These are phyloP conservation scores for Odocoileus hemionus DNA, from an alignment of 2,113 vertebrate genomes.

Conservation along the genomic window DNA sequence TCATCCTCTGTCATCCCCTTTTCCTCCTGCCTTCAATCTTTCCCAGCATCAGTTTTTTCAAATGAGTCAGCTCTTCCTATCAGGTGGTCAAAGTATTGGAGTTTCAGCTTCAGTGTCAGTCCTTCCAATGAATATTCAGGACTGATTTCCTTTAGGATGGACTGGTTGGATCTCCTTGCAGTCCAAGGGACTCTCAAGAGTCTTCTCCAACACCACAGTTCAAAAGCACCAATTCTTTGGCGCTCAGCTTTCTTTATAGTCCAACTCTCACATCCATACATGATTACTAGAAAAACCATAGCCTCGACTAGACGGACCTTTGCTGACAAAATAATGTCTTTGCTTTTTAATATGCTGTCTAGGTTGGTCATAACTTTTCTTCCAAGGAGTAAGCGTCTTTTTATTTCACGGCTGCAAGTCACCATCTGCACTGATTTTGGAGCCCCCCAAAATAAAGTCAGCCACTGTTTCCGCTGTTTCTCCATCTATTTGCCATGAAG, in stretches of 20 bases:
- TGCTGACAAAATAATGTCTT: neutral
- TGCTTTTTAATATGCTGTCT: neutral
- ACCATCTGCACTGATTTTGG: neutral
- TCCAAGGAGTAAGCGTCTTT: neutral
- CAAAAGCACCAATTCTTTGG: neutral
- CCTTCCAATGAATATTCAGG: neutral
- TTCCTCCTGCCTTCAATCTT: neutral
- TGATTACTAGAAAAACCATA: neutral
- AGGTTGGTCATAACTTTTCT: neutral
- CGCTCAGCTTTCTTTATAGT: neutral
- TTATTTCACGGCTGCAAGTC: neutral
- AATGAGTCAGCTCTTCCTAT: neutral
- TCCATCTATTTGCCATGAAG: neutral
- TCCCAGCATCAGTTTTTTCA: neutral
- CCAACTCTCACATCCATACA: neutral
- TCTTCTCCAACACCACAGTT: neutral
- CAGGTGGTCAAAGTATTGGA: neutral
- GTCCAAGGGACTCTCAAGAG: neutral
- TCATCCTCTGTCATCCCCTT: fast-evolving
- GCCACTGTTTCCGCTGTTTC: neutral
- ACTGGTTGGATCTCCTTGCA: neutral
- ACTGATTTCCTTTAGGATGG: neutral
- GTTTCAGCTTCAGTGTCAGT: neutral
- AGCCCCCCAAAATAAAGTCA: fast-evolving
- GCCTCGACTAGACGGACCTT: neutral